These are phyloP conservation scores for Xiphorhynchus elegans DNA, from an alignment of 2,113 vertebrate species.

Conservation along the genomic window DNA sequence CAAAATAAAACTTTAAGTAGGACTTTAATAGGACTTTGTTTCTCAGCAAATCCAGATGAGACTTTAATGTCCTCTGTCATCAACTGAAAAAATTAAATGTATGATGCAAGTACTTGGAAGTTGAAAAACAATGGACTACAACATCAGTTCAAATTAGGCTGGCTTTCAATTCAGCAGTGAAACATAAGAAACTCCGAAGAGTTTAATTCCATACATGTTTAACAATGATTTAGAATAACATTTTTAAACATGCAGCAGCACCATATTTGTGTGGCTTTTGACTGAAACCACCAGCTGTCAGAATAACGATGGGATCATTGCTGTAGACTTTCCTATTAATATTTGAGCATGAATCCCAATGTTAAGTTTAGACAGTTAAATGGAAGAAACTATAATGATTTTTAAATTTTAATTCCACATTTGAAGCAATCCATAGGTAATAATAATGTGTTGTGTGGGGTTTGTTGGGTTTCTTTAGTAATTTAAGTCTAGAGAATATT, in stretches of 20 bases:
- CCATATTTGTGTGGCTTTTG: background rate
- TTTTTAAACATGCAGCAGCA: background rate
- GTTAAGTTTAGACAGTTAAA: background rate
- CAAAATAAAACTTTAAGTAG: background rate
- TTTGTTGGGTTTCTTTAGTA: rapidly evolving
- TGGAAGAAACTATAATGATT: background rate
- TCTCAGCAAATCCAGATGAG: background rate
- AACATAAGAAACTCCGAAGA: background rate
- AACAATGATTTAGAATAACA: background rate
- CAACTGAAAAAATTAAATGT: background rate
- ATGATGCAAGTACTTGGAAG: background rate
- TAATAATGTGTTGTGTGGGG: background rate
- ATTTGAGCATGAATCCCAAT: background rate
- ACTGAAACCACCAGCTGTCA: background rate
- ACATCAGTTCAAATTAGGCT: background rate
- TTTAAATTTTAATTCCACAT: background rate
- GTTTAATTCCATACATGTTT: background rate
- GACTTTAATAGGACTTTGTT: no score
- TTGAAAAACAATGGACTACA: background rate
- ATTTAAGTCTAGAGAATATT: background rate
- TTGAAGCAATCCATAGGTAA: background rate
- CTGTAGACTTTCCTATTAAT: background rate
- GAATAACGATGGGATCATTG: background rate
- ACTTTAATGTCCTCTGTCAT: background rate
- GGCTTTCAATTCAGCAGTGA: background rate